Conservation (phyloP, 2,113 vertebrate species). For the Cyanoramphus novaezelandiae region DNA sequence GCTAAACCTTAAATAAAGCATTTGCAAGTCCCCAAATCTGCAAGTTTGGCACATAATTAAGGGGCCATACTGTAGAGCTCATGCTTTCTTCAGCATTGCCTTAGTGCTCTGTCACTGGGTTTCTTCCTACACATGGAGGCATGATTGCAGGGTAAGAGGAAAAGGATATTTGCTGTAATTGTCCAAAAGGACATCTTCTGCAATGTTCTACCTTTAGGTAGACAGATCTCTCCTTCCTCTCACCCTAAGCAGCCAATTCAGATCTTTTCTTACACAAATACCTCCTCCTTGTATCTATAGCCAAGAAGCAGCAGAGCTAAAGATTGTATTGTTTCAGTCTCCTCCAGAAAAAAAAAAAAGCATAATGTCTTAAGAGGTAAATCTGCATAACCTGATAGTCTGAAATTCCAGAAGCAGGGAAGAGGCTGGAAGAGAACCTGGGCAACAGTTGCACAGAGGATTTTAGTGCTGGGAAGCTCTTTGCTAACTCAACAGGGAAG, state of each 20-base stretch:
- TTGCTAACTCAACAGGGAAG: background rate
- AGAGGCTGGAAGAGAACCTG: background rate
- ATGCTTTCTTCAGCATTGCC: background rate
- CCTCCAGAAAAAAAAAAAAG: background rate
- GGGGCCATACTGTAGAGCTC: background rate
- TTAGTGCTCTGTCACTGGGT: background rate
- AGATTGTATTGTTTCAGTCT: background rate
- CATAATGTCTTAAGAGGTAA: background rate
- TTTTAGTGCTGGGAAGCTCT: background rate
- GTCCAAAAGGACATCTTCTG: background rate
- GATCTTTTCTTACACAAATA: background rate
- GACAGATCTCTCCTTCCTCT: background rate
- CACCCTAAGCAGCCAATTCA: background rate
- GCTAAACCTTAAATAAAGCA: background rate
- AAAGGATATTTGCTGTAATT: background rate
- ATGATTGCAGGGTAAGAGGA: background rate
- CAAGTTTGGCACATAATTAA: background rate
- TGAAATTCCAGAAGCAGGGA: background rate
- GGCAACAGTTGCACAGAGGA: background rate
- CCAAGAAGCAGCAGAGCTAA: background rate
- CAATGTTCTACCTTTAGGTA: background rate
- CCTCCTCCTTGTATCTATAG: background rate
- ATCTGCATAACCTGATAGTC: background rate
- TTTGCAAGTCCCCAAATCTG: background rate
- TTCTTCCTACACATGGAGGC: background rate